These are phyloP conservation scores for Macquaria ambigua DNA, from an alignment of 2,113 vertebrate genomes.

Conservation along the genomic window DNA sequence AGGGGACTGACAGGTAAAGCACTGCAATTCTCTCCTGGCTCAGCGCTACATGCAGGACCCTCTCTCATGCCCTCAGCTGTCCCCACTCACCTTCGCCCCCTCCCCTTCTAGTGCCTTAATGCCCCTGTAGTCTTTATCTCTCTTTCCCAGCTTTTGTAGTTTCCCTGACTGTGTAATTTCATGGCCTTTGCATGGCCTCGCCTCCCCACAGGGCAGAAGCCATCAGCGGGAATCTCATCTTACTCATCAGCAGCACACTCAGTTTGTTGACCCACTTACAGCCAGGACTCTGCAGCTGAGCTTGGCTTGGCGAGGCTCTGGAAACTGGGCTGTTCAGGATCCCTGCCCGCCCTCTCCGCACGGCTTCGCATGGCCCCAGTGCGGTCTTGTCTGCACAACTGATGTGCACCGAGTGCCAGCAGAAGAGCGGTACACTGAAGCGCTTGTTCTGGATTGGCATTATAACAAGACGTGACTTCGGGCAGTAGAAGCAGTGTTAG, in stretches of 20 bases:
- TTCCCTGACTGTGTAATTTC: constrained; percentile 56
- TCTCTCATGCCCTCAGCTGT: constrained; percentile 35
- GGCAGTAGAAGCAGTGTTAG: constrained; percentile 37
- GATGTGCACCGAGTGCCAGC: constrained; percentile 50
- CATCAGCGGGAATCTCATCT: constrained; percentile 63
- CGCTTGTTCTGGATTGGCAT: constrained; percentile 65
- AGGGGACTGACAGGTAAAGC: constrained; percentile 82
- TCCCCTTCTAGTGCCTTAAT: constrained; percentile 17
- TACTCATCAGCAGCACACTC: constrained; percentile 60
- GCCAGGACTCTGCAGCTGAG: constrained; percentile 46
- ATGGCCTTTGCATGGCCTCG: constrained; percentile 74
- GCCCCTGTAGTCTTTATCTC: constrained; percentile 32
- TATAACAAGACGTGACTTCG: constrained; percentile 57
- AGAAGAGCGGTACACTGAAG: constrained; percentile 54
- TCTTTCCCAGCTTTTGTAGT: constrained; percentile 55
- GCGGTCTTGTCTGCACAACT: constrained; percentile 45
- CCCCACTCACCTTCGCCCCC: constrained; percentile 12
- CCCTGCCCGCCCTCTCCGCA: constrained; percentile 11
- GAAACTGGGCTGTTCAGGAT: constrained; percentile 42
- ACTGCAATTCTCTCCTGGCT: constrained; percentile 53
- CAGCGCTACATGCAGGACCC: constrained; percentile 42
- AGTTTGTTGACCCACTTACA: constrained; percentile 65
- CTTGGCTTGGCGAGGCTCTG: constrained; percentile 10
- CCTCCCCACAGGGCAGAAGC: constrained; percentile 46
- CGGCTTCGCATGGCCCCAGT: constrained; percentile 51